phyloP scores from a whole-genome alignment of 2,797 vertebrate genomes.

The Parauchenoglanis punctatus region DNA sequence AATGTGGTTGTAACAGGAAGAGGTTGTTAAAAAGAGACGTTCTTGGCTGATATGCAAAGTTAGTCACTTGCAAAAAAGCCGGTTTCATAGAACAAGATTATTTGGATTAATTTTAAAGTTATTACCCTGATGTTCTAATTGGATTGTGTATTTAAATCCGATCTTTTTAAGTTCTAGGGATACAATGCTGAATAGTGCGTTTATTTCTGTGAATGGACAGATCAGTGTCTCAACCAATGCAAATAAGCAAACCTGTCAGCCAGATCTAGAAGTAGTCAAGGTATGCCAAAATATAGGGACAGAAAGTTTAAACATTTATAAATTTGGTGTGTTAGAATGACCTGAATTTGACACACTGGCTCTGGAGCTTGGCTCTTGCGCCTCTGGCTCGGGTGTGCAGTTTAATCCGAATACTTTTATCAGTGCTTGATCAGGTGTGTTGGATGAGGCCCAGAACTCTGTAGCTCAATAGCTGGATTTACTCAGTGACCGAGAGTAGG shows the following conservation, averaged over 20 bases:
- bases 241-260: background rate
- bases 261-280: background rate
- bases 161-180: background rate
- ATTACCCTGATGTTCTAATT: background rate
- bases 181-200: background rate
- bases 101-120: background rate
- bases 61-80: background rate
- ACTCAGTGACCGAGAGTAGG: background rate
- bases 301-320: background rate
- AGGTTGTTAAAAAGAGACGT: conserved; percentile 10
- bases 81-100: background rate
- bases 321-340: background rate
- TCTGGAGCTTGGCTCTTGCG: background rate
- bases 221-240: background rate
- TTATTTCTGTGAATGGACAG: background rate
- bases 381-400: background rate
- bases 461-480: background rate
- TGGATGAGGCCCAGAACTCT: background rate
- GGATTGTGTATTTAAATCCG: background rate
- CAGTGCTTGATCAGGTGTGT: background rate
- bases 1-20: conserved; percentile 5
- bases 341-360: background rate
- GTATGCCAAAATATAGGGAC: background rate
- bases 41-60: background rate
- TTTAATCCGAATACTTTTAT: background rate